Conservation (phyloP, 2,113 vertebrate genomes). For the Scolopax mira region DNA sequence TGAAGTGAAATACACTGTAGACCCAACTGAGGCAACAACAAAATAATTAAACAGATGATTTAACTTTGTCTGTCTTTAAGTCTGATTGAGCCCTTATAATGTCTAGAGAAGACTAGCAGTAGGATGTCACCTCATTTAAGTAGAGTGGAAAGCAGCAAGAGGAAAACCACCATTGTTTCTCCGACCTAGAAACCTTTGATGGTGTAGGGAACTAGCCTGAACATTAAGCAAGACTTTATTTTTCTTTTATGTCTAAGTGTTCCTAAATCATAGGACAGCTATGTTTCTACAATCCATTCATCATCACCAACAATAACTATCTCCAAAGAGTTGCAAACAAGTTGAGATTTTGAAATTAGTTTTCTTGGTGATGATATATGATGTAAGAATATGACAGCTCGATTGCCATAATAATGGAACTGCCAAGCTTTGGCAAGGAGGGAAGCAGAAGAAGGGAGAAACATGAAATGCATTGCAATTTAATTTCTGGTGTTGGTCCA, state of each 20-base stretch:
- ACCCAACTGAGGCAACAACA: neutral
- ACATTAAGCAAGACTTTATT: neutral
- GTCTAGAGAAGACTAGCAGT: neutral
- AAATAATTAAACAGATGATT: neutral
- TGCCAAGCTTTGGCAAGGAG: neutral
- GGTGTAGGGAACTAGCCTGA: neutral
- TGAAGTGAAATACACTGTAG: neutral
- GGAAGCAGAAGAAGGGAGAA: neutral
- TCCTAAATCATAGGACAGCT: neutral
- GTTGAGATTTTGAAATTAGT: constrained; percentile 45
- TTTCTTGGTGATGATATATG: constrained; percentile 35
- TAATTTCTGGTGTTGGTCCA: constrained; percentile 28
- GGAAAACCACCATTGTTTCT: neutral
- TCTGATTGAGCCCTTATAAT: neutral
- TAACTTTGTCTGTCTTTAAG: neutral
- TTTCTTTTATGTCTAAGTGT: neutral
- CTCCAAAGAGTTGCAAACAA: constrained; percentile 27
- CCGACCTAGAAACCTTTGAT: neutral
- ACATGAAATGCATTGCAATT: constrained; percentile 13
- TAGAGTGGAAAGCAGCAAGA: neutral
- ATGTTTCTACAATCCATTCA: constrained; percentile 20
- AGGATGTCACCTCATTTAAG: neutral
- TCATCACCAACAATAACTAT: neutral
- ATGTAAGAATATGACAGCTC: constrained; percentile 28
- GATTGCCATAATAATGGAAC: constrained; percentile 57